Evolutionary conservation across 1,140 invertebrate genomes (phyloP).

Genomic region (Eufriesea mexicana): DNA sequence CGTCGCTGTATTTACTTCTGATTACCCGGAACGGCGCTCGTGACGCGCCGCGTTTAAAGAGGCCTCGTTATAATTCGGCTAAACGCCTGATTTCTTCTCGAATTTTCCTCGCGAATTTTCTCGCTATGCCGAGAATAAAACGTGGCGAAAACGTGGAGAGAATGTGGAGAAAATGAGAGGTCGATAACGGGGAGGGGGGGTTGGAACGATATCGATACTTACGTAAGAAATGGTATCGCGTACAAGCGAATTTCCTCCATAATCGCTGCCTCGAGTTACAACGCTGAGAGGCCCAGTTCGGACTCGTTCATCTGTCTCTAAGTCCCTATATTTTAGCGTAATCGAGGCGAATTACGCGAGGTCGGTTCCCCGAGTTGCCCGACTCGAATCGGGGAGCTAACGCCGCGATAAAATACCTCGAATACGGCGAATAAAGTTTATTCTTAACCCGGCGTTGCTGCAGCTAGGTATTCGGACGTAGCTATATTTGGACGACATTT

Average conservation of each 20-base stretch:
- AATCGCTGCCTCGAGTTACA: no score
- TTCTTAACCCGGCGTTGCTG: neutral
- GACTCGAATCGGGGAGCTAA: neutral
- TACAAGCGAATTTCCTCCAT: no score
- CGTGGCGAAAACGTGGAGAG: neutral
- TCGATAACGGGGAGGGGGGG: no score
- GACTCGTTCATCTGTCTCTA: no score
- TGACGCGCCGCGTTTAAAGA: neutral
- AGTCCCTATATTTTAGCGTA: no score
- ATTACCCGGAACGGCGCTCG: neutral
- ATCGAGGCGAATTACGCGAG: no score
- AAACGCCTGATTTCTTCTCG: no score
- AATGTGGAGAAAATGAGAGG: neutral
- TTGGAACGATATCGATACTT: neutral
- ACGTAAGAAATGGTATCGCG: neutral
- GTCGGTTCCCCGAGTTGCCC: neutral
- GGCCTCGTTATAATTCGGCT: neutral
- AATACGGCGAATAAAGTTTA: neutral
- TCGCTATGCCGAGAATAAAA: no score
- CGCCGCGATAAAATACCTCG: neutral
- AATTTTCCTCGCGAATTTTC: no score
- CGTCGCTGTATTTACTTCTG: neutral
- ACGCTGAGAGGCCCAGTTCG: no score
- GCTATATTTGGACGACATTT: constrained; percentile 9
- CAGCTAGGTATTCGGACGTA: neutral